Evolutionary conservation across 2,113 vertebrate species (phyloP), one percentile per base, ranked within the genome.

Genomic region (Syrmaticus mikado): DNA sequence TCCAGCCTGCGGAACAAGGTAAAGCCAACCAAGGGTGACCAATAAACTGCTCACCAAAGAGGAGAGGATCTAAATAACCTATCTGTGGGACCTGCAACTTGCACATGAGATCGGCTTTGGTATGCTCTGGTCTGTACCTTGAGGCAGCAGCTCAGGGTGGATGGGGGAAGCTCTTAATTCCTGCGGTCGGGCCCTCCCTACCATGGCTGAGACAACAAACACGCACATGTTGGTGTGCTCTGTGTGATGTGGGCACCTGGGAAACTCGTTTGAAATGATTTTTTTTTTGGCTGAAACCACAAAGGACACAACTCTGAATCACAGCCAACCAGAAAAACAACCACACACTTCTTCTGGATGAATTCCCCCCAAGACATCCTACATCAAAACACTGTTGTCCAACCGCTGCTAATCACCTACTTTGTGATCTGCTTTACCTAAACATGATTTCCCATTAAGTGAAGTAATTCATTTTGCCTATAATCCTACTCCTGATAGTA

Each of bases 361-460:
- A 79, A 80, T 77, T 79, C 22, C 66, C 50, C 55, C 43, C 48
- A 83, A 95, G 87, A 89, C 76, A 90, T 81, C 24, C 57, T 34
- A 85, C 74, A 65, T 95, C 80, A 94, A 95, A 97, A 90, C 53
- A 64, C 52, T 93, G 87, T 58, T 93, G 91, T 92, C 81, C 90
- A 95, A 96, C 88, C 61, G 83, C 93, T 88, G 80, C 96, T 93
- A 93, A 96, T 88, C 95, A 84, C 80, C 90, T 83, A 79, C 85
- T 94, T 90, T 85, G 93, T 91, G 93, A 94, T 95, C 85, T 93
- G 77, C 89, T 95, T 91, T 83, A 95, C 96, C 95, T 95, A 89
- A 95, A 93, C 80, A 81, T 94, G 43, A 95, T 93, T 95, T 94
- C 87, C 87, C 90, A 89, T 95, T 91, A 94, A 91, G 94, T 30